Evolutionary conservation across 2,797 vertebrate species (phyloP), one percentile per base, ranked within the genome.

Genomic region (Pempheris klunzingeri): DNA sequence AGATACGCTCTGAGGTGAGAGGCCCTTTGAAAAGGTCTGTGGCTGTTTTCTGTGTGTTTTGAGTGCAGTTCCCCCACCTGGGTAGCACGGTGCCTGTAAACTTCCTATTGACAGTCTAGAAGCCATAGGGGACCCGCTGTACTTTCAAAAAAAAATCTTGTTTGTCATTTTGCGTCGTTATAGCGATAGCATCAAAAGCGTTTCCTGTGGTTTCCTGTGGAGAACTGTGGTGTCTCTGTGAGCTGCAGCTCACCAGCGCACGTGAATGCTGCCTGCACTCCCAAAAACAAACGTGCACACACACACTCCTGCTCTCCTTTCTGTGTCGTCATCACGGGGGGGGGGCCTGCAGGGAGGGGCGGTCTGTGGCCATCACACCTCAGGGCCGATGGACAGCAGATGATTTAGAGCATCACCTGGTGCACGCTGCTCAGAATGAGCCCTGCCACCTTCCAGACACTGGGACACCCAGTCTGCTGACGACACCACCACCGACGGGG

Each of bases 131-230:
- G 85, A 94, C 91, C 79, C 10, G 76, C 24, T 81, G 87, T 90
- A 63, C 88, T 85, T 81, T 54, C 74, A 77, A 84, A 76, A 78
- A 78, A 73, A 54, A 38, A 57, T 66, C 75, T 87, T 87, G 90
- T 89, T 90, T 90, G 86, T 92, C 84, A 73, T 91, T 85, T 88
- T 24, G 77, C 24, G 30, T 86, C 84, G 84, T 90, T 87, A 84
- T 81, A 76, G 82, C 84, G 88, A 91, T 92, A 82, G 86, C 84
- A 86, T 94, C 93, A 91, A 74, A 91, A 87, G 85, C 86, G 87
- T 90, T 94, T 95, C 92, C 92, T 95, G 94, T 94, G 94, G 94
- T 94, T 94, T 93, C 87, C 85, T 89, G 86, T 86, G 81, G 85
- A 83, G 87, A 83, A 80, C 82, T 88, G 80, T 88, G 79, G 83